These are phyloP conservation scores for Eutrigla gurnardus DNA, from an alignment of 2,797 vertebrate genomes.

Conservation along the genomic window DNA sequence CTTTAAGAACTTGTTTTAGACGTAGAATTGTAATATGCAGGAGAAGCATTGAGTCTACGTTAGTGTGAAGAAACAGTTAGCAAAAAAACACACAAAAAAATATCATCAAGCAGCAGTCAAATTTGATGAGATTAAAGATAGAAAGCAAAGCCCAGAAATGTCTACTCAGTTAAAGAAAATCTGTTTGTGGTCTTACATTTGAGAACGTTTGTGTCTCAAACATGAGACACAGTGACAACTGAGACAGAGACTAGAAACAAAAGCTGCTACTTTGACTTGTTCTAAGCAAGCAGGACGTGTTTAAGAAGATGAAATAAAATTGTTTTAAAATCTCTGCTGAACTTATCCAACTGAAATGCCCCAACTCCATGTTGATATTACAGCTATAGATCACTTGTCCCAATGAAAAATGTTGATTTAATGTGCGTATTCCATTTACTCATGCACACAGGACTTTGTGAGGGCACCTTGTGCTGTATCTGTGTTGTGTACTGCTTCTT, in stretches of 20 bases:
- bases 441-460: background rate
- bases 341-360: background rate
- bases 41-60: constrained; percentile 9
- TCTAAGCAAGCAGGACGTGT: constrained; percentile 24
- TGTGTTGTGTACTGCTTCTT: constrained; percentile 18
- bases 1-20: constrained; percentile 21
- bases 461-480: background rate
- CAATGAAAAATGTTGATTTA: background rate
- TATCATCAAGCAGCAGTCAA: constrained; percentile 43
- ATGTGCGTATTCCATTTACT: background rate
- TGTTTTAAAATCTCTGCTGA: constrained; percentile 17
- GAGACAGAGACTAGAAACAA: constrained; percentile 28
- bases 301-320: constrained; percentile 35
- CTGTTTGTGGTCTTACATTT: constrained; percentile 27
- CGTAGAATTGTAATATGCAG: constrained; percentile 21
- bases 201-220: constrained; percentile 34
- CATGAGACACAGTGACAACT: constrained; percentile 26
- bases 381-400: background rate
- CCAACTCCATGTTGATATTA: constrained; percentile 15
- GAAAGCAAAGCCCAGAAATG: constrained; percentile 69
- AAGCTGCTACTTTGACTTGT: constrained; percentile 26
- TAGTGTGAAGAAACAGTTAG: constrained; percentile 14
- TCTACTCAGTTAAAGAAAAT: constrained; percentile 55
- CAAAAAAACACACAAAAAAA: constrained; percentile 12
- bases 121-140: constrained; percentile 60